phyloP scores from a whole-genome alignment of 2,113 vertebrate species.

The Alligator sinensis region DNA sequence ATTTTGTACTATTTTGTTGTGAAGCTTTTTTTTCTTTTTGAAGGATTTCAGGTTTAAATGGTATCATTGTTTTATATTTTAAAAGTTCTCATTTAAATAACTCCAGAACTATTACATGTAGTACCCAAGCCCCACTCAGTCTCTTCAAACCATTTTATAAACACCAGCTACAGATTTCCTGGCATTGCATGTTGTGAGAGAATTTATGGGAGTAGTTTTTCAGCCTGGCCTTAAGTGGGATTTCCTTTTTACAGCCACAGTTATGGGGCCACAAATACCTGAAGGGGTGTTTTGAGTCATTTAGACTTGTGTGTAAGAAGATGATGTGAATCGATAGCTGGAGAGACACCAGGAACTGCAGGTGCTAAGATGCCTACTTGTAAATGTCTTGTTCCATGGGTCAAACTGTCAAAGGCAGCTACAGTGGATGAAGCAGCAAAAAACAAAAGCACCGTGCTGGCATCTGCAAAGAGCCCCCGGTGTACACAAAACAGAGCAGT shows the following conservation, averaged over 20 bases:
- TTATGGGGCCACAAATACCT: rapidly evolving
- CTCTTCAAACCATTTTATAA: constrained; percentile 9
- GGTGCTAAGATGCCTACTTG: rapidly evolving
- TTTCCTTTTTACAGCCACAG: neutral
- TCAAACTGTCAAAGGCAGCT: neutral
- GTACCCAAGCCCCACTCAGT: neutral
- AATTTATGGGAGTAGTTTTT: neutral
- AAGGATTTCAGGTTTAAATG: constrained; percentile 55
- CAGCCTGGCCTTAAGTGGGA: rapidly evolving
- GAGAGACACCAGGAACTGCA: rapidly evolving
- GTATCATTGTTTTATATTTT: neutral
- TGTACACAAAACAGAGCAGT: neutral
- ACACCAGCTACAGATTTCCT: rapidly evolving
- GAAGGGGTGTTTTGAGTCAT: neutral
- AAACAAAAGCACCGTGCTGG: rapidly evolving
- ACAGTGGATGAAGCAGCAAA: neutral
- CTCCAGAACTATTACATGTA: constrained; percentile 9
- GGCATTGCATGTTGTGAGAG: neutral
- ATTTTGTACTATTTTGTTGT: constrained; percentile 52
- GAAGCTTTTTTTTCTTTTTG: constrained; percentile 27
- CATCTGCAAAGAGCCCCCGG: neutral
- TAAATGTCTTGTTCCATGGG: neutral
- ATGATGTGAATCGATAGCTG: neutral
- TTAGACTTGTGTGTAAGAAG: too few species aligned
- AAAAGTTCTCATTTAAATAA: constrained; percentile 25